phyloP scores from a whole-genome alignment of 1,140 invertebrate genomes.

The Tetragonula clypearis region DNA sequence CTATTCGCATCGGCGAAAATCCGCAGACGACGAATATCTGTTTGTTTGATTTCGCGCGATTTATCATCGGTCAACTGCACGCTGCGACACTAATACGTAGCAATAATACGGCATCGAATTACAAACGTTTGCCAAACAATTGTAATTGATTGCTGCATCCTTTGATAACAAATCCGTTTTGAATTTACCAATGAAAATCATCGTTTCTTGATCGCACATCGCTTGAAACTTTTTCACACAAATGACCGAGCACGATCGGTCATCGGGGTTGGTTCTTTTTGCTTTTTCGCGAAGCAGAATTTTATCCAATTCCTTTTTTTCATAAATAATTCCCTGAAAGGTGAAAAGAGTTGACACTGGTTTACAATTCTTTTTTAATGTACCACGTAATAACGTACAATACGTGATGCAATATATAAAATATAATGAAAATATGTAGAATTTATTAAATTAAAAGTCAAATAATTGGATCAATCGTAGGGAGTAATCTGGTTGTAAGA shows the following conservation, averaged over 20 bases:
- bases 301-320: too few relatives aligned
- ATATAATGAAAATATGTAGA: too few relatives aligned
- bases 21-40: constrained; percentile 43
- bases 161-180: constrained; percentile 41
- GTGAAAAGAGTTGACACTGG: not conserved
- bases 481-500: too few relatives aligned
- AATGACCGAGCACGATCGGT: not conserved
- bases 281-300: not conserved
- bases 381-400: too few relatives aligned
- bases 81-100: constrained; percentile 21
- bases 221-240: not conserved
- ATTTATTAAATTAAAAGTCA: too few relatives aligned
- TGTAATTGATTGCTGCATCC: constrained; percentile 28
- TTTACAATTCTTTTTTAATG: not conserved
- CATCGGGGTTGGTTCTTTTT: too few relatives aligned
- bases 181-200: constrained; percentile 7
- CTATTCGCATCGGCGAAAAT: constrained; percentile 10
- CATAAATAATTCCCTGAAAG: not conserved
- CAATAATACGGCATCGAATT: constrained; percentile 35
- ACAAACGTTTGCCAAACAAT: constrained; percentile 35
- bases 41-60: constrained; percentile 41
- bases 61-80: constrained; percentile 39
- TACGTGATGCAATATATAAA: too few relatives aligned
- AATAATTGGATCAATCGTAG: too few relatives aligned
- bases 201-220: not conserved